These are phyloP conservation scores for Elachura formosa DNA, from an alignment of 2,113 vertebrate genomes.

Conservation along the genomic window DNA sequence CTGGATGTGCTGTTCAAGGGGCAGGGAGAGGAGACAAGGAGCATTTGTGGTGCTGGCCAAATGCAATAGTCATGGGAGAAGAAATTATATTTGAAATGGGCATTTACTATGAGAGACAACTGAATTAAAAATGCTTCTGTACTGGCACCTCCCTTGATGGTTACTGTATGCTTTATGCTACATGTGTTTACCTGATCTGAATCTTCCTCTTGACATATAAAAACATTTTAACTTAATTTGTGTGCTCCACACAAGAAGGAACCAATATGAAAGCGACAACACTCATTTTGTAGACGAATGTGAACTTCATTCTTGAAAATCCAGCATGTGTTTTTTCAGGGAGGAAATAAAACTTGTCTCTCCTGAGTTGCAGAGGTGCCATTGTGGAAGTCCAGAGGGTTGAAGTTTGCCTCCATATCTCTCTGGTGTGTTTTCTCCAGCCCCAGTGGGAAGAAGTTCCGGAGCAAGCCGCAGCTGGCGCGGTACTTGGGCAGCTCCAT, in stretches of 20 bases:
- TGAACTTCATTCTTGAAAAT: background rate
- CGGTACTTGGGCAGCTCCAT: conserved; percentile 96
- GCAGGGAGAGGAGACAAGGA: background rate
- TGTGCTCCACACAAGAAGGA: background rate
- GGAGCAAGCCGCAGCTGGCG: conserved; percentile 96
- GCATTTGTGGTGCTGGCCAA: background rate
- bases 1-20: background rate
- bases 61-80: background rate
- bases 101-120: background rate
- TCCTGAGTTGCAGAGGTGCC: fast-evolving
- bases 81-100: background rate
- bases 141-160: background rate
- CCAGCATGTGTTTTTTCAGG: background rate
- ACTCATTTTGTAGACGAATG: fast-evolving
- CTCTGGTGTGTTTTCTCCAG: conserved; percentile 46
- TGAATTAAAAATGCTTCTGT: background rate
- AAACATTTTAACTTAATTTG: background rate
- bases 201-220: background rate
- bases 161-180: background rate
- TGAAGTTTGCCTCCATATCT: background rate
- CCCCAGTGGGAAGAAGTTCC: conserved; percentile 98
- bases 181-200: background rate
- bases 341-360: background rate
- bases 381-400: background rate
- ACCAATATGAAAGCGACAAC: background rate